Evolutionary conservation across 2,888 invertebrate genomes (phyloP).

Genomic region (Trissonchulus sp.): DNA sequence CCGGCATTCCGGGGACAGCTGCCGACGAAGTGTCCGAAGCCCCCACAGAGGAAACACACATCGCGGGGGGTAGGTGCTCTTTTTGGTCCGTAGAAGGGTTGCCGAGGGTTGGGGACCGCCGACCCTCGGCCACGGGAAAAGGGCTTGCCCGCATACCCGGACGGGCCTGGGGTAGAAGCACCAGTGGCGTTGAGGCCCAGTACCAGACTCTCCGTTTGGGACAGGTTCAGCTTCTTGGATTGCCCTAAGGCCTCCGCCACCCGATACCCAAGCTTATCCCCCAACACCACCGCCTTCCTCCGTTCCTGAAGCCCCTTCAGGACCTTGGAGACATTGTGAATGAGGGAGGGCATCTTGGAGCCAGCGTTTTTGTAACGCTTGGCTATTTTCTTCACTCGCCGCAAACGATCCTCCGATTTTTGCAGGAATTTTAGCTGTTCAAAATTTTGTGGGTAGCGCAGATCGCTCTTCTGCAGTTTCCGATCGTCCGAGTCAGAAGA

Average conservation of each 20-base stretch:
- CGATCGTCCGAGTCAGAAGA: background rate
- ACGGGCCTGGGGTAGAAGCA: background rate
- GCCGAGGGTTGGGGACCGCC: background rate
- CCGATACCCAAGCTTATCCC: background rate
- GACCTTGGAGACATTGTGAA: background rate
- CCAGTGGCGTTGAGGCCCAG: background rate
- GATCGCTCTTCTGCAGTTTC: background rate
- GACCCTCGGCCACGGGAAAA: background rate
- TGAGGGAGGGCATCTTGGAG: background rate
- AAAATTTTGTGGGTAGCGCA: background rate
- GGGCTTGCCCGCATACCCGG: background rate
- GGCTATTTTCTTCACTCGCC: background rate
- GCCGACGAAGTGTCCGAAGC: slow-evolving; percentile 6
- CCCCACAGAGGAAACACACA: slow-evolving; percentile 6
- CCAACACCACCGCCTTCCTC: background rate
- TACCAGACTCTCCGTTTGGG: background rate
- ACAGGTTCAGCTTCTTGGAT: background rate
- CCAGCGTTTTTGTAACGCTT: background rate
- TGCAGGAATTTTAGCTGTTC: slow-evolving; percentile 5
- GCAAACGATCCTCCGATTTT: background rate
- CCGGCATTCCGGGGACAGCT: background rate
- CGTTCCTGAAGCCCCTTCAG: background rate
- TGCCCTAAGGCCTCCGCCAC: background rate
- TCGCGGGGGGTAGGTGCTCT: background rate
- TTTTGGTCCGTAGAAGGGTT: background rate